Base-by-base conservation (phyloP, 2,113 vertebrate genomes). In the Malurus elegans region DNA sequence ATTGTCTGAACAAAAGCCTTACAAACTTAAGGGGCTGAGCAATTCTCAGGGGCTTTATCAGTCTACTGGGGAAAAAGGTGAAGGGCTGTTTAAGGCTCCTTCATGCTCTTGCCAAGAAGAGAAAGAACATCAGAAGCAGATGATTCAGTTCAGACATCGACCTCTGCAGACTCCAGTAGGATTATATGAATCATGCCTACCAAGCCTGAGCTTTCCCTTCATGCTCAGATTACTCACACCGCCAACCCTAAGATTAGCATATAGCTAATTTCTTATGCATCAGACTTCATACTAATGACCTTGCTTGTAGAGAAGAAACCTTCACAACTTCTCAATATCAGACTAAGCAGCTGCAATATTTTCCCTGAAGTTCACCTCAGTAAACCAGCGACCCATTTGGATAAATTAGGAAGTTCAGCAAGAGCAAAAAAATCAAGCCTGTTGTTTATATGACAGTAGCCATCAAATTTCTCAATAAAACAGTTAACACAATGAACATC, bases 131-230 rank as follows among this genome's bases (percentile, higher is more conserved):
- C 57, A 94, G 94, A 44, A 71, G 79, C 64, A 60, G 88, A 69
- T 90, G 82, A 93, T 86, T 93, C 93, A 79, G 71, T 92, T 65
- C 38, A 90, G 91, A 66, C 72, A 62, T 60, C 23, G 44, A 88
- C 67, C 91, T 88, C 95, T 90, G 72, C 94, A 93, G 64, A 28
- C 90, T 96, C 79, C 42, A 28, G 67, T 4, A 88, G 64, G 67
- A 84, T 83, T 80, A 34, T 34, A 31, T 93, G 95, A 96, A 71
- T 95, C 94, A 88, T 11, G 24, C 82, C 82, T 88, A 8, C 78
- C 4, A 25, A 94, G 73, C 44, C 73, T 29, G 67, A 93, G 76
- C 79, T 44, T 88, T 94, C 60, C 21, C 23, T 73, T 84, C 53
- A 7, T 74, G 48, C 80, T 91, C 57, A 36, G 65, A 94, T 92